Conservation (phyloP, 2,113 vertebrate species). For the Poecile atricapillus region DNA sequence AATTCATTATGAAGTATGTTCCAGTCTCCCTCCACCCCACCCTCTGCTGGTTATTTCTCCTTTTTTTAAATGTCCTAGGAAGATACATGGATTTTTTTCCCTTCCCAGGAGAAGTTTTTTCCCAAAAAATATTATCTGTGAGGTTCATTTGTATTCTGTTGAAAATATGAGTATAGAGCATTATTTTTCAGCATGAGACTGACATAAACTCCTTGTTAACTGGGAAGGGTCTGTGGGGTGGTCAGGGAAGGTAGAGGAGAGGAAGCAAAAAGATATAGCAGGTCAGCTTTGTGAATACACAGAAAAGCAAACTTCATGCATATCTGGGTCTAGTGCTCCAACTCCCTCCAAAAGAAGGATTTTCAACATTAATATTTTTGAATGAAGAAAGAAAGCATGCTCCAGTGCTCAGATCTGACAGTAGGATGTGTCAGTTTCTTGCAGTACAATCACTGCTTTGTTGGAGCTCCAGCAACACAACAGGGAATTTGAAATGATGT, state of each 20-base stretch:
- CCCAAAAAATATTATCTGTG: neutral
- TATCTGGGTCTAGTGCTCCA: neutral
- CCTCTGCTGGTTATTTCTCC: neutral
- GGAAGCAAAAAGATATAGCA: neutral
- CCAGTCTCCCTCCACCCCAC: neutral
- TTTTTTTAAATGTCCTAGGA: neutral
- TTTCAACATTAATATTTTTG: neutral
- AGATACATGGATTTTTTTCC: rapidly evolving
- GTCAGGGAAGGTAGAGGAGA: neutral
- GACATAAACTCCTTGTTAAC: neutral
- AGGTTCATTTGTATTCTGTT: neutral
- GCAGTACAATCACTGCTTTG: neutral
- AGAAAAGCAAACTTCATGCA: neutral
- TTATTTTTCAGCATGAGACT: neutral
- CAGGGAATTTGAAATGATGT: neutral
- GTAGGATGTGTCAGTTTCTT: neutral
- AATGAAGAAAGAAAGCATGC: neutral
- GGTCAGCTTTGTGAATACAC: neutral
- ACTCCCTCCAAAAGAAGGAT: neutral
- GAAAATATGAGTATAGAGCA: neutral
- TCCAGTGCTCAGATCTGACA: neutral
- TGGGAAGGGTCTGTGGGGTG: no score
- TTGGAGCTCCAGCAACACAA: neutral
- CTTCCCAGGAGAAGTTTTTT: neutral
- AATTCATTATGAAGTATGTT: neutral